Evolutionary conservation across 2,113 vertebrate genomes (phyloP), one percentile per base, ranked within the genome.

Genomic region (Trogon melanurus): DNA sequence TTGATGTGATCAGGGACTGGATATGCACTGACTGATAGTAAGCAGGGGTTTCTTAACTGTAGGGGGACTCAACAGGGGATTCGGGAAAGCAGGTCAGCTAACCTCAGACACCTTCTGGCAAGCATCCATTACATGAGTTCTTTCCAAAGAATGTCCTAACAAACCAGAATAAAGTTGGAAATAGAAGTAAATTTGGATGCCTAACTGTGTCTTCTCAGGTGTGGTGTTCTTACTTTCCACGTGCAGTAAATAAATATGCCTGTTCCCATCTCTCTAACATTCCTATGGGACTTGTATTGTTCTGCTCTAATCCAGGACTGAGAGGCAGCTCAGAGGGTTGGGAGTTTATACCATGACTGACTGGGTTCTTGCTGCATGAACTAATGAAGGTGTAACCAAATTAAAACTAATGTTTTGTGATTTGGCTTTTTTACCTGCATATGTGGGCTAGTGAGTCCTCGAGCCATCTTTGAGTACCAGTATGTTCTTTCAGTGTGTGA

Each of bases 211-310:
- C 20, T 51, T 79, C 44, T 74, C 18, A 36, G 10, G 5, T 38
- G 4, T 34, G 22, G 13, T 8, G 11, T 62, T 74, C 8, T 38
- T 62, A 19, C 17, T 34, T 81, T 48, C 41, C 16, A 34, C 2
- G 1, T 1, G 0, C 9, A 65, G 21, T 67, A 54, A 56, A n/a
- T 64, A 38, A 81, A 83, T 29, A 57, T 0, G 0, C 3, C 19
- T 57, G 11, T 72, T 64, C 16, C 14, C 7, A 29, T 34, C 6
- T 79, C 83, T 69, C 61, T 61, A 47, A 29, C 7, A 13, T 34
- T 57, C 2, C 1, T 12, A 5, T 17, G 0, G 6, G 4, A 6
- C 3, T 16, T 58, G 51, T 13, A 25, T 12, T 30, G 20, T 62
- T 13, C 66, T 61, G 16, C 73, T 71, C 56, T 56, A 47, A 60